Base-by-base conservation (phyloP, 2,888 invertebrate genomes). In the Odontocerum albicorne region DNA sequence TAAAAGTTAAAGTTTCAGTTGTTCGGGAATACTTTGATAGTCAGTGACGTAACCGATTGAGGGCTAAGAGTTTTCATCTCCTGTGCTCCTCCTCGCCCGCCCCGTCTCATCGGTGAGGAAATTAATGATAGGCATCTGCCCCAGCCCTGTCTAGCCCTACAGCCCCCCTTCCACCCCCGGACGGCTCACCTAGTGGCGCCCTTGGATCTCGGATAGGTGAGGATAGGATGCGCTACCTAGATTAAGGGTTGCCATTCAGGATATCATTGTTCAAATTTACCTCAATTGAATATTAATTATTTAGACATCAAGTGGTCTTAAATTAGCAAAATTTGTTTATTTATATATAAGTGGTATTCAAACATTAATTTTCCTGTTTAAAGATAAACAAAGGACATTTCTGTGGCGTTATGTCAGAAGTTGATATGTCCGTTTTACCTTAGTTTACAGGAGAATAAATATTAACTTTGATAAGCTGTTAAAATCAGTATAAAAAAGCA, bases 91-190 rank as follows among this genome's bases (percentile, higher is more conserved):
- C 21, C 47, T 55, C 49, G 35, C 47, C 44, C 51, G 55, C 49
- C 46, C 44, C 10, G 51, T 57, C 60, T 60, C 60, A 60, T 60
- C 60, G 55, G 54, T 10, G 38, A 60, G 61, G 61, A 61, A 59
- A 61, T 61, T 61, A 61, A 61, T 59, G 61, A 61, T 61, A 61
- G 61, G 57, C 61, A 61, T 61, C 61, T 59, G 55, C 61, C 59
- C 54, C n/a, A n/a, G n/a, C 31, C 35, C 10, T 27, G 17, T 33
- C 36, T 36, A 13, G 3, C 33, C 15, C 42, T 33, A 20, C 43
- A 19, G 2, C 35, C 36, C 49, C 21, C 39, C 12, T 21, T 17
- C 40, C 31, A 13, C 27, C 49, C 42, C 35, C 42, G 40, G 10
- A 40, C 49, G 39, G 38, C 49, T 40, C 39, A 38, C 27, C 16